These are phyloP conservation scores for Orthosia gracilis DNA, from an alignment of 2,888 invertebrate genomes.

Conservation along the genomic window DNA sequence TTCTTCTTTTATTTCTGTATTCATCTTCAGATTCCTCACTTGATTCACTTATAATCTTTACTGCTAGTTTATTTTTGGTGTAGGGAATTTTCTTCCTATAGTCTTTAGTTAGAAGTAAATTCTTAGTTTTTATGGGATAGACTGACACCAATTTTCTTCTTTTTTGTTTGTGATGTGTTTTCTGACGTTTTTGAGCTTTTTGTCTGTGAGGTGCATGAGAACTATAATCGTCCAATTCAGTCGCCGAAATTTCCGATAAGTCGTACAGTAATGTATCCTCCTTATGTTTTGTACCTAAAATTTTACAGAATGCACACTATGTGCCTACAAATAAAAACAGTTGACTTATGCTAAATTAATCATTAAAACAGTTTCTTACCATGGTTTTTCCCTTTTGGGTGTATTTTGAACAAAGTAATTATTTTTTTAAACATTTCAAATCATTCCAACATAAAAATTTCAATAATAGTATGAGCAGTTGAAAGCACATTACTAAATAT, in stretches of 20 bases:
- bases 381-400: constrained; percentile 36
- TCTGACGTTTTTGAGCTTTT: constrained; percentile 72
- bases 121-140: constrained; percentile 62
- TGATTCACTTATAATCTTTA: constrained; percentile 77
- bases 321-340: constrained; percentile 57
- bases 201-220: constrained; percentile 60
- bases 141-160: constrained; percentile 73
- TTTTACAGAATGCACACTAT: constrained; percentile 62
- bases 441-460: neutral
- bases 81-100: constrained; percentile 74
- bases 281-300: constrained; percentile 72
- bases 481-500: neutral
- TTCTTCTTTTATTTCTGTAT: constrained; percentile 85
- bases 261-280: constrained; percentile 73
- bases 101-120: constrained; percentile 65
- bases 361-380: constrained; percentile 46
- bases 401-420: constrained; percentile 12
- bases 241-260: constrained; percentile 81
- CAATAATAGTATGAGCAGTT: neutral
- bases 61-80: constrained; percentile 74
- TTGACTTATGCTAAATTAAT: constrained; percentile 41
- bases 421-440: constrained; percentile 16
- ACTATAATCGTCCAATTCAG: constrained; percentile 78
- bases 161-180: constrained; percentile 75
- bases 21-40: constrained; percentile 88